phyloP scores from a whole-genome alignment of 2,797 vertebrate species.

The Cyclopterus lumpus region DNA sequence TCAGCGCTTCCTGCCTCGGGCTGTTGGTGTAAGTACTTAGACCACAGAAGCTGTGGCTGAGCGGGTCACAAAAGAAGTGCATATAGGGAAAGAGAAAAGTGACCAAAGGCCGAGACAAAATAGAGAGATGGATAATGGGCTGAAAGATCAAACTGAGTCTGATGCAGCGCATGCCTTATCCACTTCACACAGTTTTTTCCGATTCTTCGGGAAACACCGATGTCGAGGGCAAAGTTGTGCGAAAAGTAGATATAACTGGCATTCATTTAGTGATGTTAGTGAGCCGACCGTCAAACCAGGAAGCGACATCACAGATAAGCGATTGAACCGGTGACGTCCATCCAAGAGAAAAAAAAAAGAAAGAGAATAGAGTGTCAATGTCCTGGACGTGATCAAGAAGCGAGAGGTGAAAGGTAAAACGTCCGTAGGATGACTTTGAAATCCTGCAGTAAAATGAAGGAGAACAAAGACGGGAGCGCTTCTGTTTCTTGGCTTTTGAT shows the following conservation, averaged over 20 bases:
- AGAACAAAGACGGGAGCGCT: neutral
- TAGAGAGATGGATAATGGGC: constrained; percentile 30
- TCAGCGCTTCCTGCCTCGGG: constrained; percentile 67
- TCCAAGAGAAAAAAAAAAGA: neutral
- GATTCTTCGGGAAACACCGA: neutral
- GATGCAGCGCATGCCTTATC: constrained; percentile 19
- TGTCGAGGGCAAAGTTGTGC: neutral
- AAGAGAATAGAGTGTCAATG: neutral
- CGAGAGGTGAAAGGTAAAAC: neutral
- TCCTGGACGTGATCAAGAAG: neutral
- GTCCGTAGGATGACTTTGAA: neutral
- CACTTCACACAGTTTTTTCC: constrained; percentile 22
- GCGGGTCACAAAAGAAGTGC: constrained; percentile 51
- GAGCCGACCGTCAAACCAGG: constrained; percentile 16
- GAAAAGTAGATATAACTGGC: neutral
- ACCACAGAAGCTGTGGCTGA: constrained; percentile 62
- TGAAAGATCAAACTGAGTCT: constrained; percentile 37
- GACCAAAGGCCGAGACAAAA: constrained; percentile 41
- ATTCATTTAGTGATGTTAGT: constrained; percentile 6
- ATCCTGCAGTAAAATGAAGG: neutral
- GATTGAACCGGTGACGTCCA: constrained; percentile 4
- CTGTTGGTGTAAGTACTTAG: constrained; percentile 64
- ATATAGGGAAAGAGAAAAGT: constrained; percentile 31
- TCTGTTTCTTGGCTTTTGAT: neutral
- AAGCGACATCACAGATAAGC: constrained; percentile 5